These are phyloP conservation scores for Taxidea taxus DNA, from an alignment of 2,113 vertebrate species.

Conservation along the genomic window DNA sequence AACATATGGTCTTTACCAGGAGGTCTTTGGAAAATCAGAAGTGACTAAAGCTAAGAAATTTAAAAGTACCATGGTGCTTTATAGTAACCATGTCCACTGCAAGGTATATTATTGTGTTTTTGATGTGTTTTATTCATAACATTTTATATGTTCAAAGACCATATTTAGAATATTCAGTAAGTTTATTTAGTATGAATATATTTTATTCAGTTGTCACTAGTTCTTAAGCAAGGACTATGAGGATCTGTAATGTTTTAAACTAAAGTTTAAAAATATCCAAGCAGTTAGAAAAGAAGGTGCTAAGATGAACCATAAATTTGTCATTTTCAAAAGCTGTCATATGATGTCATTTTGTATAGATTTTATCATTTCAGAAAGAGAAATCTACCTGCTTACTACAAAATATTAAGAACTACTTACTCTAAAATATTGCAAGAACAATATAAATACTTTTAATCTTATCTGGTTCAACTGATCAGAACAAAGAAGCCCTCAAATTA, in stretches of 20 bases:
- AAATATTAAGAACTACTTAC: not conserved
- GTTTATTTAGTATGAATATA: not conserved
- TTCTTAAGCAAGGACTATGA: not conserved
- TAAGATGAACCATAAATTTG: not conserved
- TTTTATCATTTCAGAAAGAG: not conserved
- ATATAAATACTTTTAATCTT: not conserved
- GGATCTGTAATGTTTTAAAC: not conserved
- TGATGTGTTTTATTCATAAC: not conserved
- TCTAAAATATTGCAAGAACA: not conserved
- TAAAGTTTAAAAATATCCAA: not conserved
- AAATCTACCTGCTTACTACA: not conserved
- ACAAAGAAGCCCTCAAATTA: not conserved
- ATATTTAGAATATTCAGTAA: not conserved
- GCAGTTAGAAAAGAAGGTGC: not conserved
- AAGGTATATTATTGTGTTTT: not conserved
- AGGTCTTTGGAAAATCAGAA: not conserved
- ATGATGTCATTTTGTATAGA: not conserved
- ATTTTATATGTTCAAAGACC: not conserved
- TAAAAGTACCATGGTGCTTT: not conserved
- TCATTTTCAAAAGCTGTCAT: not conserved
- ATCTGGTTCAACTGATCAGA: not conserved
- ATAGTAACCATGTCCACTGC: not conserved
- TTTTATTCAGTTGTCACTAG: not conserved
- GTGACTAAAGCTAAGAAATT: not conserved
- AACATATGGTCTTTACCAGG: slow-evolving; percentile 4